Base-by-base conservation (phyloP, 1,140 invertebrate genomes). In the Limonius californicus region DNA sequence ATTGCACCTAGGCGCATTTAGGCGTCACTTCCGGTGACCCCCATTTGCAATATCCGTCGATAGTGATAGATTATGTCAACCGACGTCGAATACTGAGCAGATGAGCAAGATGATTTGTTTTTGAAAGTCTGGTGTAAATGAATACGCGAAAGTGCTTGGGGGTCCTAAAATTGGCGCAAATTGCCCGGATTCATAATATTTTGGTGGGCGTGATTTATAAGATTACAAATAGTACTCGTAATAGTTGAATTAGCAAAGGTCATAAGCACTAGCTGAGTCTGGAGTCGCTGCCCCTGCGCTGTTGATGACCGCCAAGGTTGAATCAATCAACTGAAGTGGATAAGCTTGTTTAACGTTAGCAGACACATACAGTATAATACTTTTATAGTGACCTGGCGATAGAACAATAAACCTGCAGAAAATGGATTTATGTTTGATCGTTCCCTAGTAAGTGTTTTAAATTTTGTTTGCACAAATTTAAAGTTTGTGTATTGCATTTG, bases 281-380 rank as follows among this genome's bases (percentile, higher is more conserved):
- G 55, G 55, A 62, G 54, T 57, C 61, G 62, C 53, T 64, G 50
- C 50, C 62, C 54, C 45, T 35, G 57, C 47, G 57, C 55, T 59
- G 30, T 53, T 59, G 50, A 23, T 62, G 54, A 68, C 68, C 61
- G 68, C 62, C 70, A 72, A 72, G 70, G 70, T 66, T 69, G 60
- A 64, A 72, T 70, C 66, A 69, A 72, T 72, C 70, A 68, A 69
- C 54, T 67, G 66, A 68, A 72, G 70, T 72, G 70, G 68, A 72
- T 70, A 69, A 69, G 69, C 69, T 69, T 69, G 69, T 72, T 72
- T 69, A 72, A 68, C 62, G 62, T 68, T 68, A 66, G 59, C 67
- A 68, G 63, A 68, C 63, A 58, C 68, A 70, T 67, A 64, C 61
- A 65, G 67, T 63, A 64, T 63, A 60, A 59, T 66, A 68, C 56